These are phyloP conservation scores for Cryptocheilus praepositus DNA, from an alignment of 2,888 invertebrate species.

Conservation along the genomic window DNA sequence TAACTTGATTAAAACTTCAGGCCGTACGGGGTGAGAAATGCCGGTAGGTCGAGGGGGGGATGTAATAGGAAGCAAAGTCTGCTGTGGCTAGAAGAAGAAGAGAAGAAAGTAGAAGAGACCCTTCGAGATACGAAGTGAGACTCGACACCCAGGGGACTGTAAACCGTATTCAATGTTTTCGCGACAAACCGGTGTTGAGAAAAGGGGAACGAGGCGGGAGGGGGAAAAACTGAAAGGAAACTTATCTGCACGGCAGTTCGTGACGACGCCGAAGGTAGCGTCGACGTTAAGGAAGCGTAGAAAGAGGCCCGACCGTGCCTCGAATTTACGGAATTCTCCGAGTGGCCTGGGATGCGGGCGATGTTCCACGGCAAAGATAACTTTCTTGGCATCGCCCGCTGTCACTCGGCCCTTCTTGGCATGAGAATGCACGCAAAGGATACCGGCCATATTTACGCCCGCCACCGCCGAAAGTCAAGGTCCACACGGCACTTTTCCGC, in stretches of 20 bases:
- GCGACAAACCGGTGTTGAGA: constrained; percentile 18
- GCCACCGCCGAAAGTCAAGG: too few relatives aligned
- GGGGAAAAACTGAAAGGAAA: constrained; percentile 6
- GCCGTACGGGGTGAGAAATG: not conserved
- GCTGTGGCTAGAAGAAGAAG: not conserved
- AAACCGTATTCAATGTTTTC: constrained; percentile 30
- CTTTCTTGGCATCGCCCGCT: too few relatives aligned
- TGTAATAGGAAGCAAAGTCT: constrained; percentile 1
- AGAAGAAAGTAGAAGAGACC: constrained; percentile 19
- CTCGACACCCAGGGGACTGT: constrained; percentile 18
- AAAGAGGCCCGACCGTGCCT: not conserved
- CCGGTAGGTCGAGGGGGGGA: constrained; percentile 4
- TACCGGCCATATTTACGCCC: too few relatives aligned
- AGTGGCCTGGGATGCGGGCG: too few relatives aligned
- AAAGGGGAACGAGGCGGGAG: not conserved
- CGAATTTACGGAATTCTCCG: constrained; percentile 2
- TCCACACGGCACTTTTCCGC: too few relatives aligned
- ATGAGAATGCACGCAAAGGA: too few relatives aligned
- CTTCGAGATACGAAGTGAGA: constrained; percentile 9
- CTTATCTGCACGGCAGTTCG: constrained; percentile 5
- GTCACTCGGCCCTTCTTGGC: too few relatives aligned
- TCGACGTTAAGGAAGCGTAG: constrained; percentile 5
- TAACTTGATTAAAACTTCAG: constrained; percentile 65
- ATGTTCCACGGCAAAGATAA: too few relatives aligned
- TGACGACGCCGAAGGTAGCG: constrained; percentile 2